Evolutionary conservation across 2,888 invertebrate genomes (phyloP).

Genomic region (Copidosoma aretas): DNA sequence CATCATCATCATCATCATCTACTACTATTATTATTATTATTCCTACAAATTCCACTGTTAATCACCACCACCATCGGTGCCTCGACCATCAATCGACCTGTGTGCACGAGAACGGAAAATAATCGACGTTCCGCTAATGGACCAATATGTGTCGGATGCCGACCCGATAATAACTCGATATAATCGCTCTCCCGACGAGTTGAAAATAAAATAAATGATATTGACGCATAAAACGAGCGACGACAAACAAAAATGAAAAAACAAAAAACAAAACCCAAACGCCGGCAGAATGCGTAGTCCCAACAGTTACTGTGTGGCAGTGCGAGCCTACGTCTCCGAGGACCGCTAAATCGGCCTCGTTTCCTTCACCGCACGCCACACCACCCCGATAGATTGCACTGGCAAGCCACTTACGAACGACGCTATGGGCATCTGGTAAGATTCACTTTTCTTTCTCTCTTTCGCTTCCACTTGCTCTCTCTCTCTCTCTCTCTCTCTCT

Average conservation of each 20-base stretch:
- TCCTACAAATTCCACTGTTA: constrained; percentile 6
- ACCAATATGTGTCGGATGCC: constrained; percentile 24
- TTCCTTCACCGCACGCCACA: constrained; percentile 61
- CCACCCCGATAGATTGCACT: constrained; percentile 60
- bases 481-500: too few relatives aligned
- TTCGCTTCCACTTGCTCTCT: too few relatives aligned
- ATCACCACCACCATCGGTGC: constrained; percentile 44
- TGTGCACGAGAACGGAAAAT: constrained; percentile 19
- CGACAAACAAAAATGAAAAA: constrained; percentile 12
- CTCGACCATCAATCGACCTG: constrained; percentile 43
- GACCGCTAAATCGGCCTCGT: constrained; percentile 62
- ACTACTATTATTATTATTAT: constrained; percentile 27
- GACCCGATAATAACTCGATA: constrained; percentile 18
- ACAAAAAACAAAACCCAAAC: constrained; percentile 23
- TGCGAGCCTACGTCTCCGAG: constrained; percentile 63
- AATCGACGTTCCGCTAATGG: constrained; percentile 26
- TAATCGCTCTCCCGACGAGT: not conserved
- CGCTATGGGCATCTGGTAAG: constrained; percentile 59
- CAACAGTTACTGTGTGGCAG: constrained; percentile 62
- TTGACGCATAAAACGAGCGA: constrained; percentile 2
- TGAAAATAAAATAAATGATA: not conserved
- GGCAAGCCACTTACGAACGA: constrained; percentile 57
- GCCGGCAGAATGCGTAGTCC: constrained; percentile 60
- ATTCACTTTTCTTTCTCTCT: constrained; percentile 48
- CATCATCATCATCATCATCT: constrained; percentile 46